Conservation (phyloP, 2,888 invertebrate species). For the Aphelenchoides bicaudatus region DNA sequence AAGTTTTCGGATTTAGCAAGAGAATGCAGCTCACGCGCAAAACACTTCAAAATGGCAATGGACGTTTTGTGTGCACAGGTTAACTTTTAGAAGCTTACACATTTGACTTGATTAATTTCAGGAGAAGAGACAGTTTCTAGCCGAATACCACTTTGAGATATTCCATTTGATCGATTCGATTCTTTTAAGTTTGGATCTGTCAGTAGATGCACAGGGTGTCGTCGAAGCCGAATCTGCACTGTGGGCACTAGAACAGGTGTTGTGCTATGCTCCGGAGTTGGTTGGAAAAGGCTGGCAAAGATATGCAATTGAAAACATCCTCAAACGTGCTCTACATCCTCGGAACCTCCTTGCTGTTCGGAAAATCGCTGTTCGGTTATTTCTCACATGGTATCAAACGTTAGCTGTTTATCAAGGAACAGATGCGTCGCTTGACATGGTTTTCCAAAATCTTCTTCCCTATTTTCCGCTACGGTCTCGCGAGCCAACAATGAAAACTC, state of each 20-base stretch:
- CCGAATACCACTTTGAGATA: conserved; percentile 56
- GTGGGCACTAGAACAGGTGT: conserved; percentile 56
- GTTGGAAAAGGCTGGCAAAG: conserved; percentile 58
- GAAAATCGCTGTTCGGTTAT: conserved; percentile 58
- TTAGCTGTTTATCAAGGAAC: conserved; percentile 43
- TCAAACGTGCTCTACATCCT: conserved; percentile 58
- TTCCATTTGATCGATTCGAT: conserved; percentile 58
- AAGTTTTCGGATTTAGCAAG: conserved; percentile 50
- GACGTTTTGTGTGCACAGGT: conserved; percentile 33
- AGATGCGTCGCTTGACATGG: conserved; percentile 37
- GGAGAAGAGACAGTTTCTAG: conserved; percentile 56
- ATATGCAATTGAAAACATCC: conserved; percentile 54
- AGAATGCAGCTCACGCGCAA: conserved; percentile 37
- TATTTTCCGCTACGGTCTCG: conserved; percentile 46
- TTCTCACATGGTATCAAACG: conserved; percentile 58
- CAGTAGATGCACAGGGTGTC: conserved; percentile 44
- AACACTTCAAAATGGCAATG: conserved; percentile 34
- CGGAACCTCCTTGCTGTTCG: conserved; percentile 55
- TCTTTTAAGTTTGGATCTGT: conserved; percentile 47
- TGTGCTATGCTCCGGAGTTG: conserved; percentile 56
- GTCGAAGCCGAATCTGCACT: conserved; percentile 56
- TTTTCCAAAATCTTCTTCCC: conserved; percentile 56
- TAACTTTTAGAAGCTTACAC: not conserved
- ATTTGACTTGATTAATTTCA: conserved; percentile 27
- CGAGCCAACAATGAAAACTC: conserved; percentile 2